phyloP scores from a whole-genome alignment of 1,140 invertebrate species.

The Rhizoglyphus robini region DNA sequence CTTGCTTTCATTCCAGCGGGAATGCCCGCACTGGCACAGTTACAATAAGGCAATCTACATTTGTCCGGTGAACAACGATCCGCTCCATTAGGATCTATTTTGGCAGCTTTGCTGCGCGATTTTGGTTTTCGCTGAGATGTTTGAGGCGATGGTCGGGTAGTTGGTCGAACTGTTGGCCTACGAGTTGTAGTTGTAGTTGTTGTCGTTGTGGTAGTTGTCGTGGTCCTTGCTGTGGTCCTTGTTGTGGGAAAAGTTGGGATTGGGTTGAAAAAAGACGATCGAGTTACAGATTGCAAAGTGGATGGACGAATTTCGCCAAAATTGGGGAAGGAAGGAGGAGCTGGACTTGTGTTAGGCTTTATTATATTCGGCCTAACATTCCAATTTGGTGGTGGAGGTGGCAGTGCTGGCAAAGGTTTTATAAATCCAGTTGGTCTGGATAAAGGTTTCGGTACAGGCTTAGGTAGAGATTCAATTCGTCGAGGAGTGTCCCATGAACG shows the following conservation, averaged over 20 bases:
- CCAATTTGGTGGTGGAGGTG: too few relatives aligned
- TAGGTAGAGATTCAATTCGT: background rate
- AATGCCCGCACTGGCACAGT: constrained; percentile 74
- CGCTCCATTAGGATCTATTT: constrained; percentile 19
- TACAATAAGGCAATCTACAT: constrained; percentile 74
- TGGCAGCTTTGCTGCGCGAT: constrained; percentile 26
- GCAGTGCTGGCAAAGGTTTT: too few relatives aligned
- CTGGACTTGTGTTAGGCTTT: background rate
- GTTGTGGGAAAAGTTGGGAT: background rate
- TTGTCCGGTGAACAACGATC: constrained; percentile 61
- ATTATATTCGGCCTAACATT: too few relatives aligned
- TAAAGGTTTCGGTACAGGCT: background rate
- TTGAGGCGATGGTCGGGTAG: background rate
- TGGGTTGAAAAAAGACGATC: background rate
- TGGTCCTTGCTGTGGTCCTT: constrained; percentile 4
- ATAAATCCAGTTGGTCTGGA: too few relatives aligned
- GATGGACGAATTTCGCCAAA: background rate
- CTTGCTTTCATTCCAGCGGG: constrained; percentile 61
- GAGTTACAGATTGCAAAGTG: background rate
- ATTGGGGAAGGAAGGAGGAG: background rate
- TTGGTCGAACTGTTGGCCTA: background rate
- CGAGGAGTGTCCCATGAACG: background rate
- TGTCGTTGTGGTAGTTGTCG: constrained; percentile 14
- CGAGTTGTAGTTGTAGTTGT: background rate
- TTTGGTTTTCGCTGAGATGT: constrained; percentile 10